Conservation (phyloP, 2,888 invertebrate species). For the Zygaena filipendulae region DNA sequence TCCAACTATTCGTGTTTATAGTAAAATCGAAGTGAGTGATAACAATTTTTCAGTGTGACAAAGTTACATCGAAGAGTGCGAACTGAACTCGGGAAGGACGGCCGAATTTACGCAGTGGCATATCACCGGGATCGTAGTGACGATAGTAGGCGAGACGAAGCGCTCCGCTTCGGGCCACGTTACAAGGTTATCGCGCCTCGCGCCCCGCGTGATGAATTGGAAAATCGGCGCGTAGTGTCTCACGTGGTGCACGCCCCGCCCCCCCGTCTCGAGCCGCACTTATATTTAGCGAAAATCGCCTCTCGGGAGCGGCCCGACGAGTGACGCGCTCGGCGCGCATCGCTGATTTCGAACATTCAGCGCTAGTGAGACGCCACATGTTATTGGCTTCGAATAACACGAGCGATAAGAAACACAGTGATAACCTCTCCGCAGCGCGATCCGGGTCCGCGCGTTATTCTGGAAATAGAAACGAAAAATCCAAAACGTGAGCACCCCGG, state of each 20-base stretch:
- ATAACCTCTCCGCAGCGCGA: constrained; percentile 57
- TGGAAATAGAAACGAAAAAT: constrained; percentile 45
- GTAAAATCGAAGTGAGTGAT: constrained; percentile 31
- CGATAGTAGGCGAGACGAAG: constrained; percentile 41
- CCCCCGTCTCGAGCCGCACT: constrained; percentile 55
- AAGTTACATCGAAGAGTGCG: constrained; percentile 48
- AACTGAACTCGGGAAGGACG: constrained; percentile 35
- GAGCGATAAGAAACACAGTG: constrained; percentile 58
- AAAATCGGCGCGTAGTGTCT: constrained; percentile 68
- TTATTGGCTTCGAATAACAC: constrained; percentile 63
- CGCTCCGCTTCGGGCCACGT: constrained; percentile 56
- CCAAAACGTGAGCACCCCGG: constrained; percentile 32
- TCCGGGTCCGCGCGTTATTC: constrained; percentile 39
- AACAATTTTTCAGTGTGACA: constrained; percentile 54
- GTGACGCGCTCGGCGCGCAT: constrained; percentile 41
- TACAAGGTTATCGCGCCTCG: constrained; percentile 66
- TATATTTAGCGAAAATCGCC: constrained; percentile 69
- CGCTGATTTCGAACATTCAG: constrained; percentile 50
- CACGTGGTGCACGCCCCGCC: constrained; percentile 64
- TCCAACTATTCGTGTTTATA: constrained; percentile 16
- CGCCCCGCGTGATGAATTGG: constrained; percentile 65
- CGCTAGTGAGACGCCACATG: constrained; percentile 59
- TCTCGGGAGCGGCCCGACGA: constrained; percentile 61
- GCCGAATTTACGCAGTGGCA: constrained; percentile 32
- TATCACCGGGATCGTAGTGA: constrained; percentile 35